Evolutionary conservation across 2,888 invertebrate species (phyloP).

Genomic region (Silvanus unidentatus): DNA sequence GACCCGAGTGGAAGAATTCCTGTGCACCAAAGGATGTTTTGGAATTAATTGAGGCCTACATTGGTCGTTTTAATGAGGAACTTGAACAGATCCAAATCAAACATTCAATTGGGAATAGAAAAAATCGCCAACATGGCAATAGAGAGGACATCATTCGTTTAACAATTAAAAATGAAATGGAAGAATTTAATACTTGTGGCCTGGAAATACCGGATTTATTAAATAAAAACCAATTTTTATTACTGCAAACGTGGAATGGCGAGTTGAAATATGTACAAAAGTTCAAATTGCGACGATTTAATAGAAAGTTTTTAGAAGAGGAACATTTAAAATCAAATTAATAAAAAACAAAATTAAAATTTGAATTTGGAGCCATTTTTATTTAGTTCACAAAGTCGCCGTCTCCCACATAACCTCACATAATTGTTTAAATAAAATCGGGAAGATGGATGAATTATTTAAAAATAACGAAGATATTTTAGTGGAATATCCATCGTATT

Average conservation of each 20-base stretch:
- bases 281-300: slow-evolving; percentile 58
- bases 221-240: slow-evolving; percentile 53
- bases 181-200: slow-evolving; percentile 72
- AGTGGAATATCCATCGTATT: slow-evolving; percentile 19
- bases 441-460: too few species aligned
- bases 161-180: slow-evolving; percentile 64
- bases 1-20: slow-evolving; percentile 44
- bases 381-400: too few species aligned
- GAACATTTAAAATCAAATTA: too few species aligned
- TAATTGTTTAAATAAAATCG: too few species aligned
- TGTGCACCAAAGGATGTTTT: slow-evolving; percentile 58
- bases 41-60: slow-evolving; percentile 43
- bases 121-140: slow-evolving; percentile 71
- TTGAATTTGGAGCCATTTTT: too few species aligned
- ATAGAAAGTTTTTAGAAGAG: slow-evolving; percentile 38
- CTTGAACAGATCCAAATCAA: slow-evolving; percentile 56
- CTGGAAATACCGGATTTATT: slow-evolving; percentile 72
- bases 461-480: slow-evolving; percentile 17
- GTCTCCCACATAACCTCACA: too few species aligned
- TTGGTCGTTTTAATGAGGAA: slow-evolving; percentile 33
- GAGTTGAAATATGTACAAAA: slow-evolving; percentile 61
- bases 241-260: slow-evolving; percentile 61
- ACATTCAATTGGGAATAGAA: slow-evolving; percentile 69
- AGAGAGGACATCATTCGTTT: slow-evolving; percentile 74
- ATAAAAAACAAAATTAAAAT: too few species aligned